Base-by-base conservation (phyloP, 2,797 vertebrate genomes). In the Selene dorsalis region DNA sequence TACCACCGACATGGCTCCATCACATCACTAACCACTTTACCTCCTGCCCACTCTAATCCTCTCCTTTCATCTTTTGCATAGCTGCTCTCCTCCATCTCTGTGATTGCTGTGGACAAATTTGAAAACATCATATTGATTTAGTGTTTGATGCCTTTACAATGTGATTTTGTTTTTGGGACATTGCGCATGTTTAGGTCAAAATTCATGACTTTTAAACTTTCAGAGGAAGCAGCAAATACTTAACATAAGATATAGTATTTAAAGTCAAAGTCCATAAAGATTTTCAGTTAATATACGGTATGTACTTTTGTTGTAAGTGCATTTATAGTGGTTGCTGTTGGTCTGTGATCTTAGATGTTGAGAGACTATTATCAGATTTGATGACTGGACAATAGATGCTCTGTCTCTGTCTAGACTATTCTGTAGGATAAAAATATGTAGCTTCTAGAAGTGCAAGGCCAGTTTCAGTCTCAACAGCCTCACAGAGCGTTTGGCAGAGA, bases 51-150 rank as follows among this genome's bases (percentile, higher is more conserved):
- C 61, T 41, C 75, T n/a, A 24, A 16, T 75, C 70, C 35, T 43
- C 22, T 45, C 69, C 84, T 87, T 85, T 89, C 82, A 87, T 88
- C 85, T 87, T 73, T 65, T 57, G 60, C 70, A 63, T 9, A 43
- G 53, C 52, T 73, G 57, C 71, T 75, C 79, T 52, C 74, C 72
- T 67, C 56, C 79, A 76, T 82, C 82, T 75, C 69, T 48, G 22
- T 79, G 81, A 89, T 88, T 84, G 81, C 83, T 8, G 32, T 35
- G 32, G 32, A 35, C 32, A 35, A 8, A 35, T 84, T 67, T 32
- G 43, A 77, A 77, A 72, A 85, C 72, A 56, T 82, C 69, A 63
- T 26, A 32, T 55, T 83, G 79, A 87, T 72, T 47, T 64, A 13
- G 45, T 38, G 76, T 84, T 84, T 91, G 86, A 78, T 84, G 86